A percentile compares a stretch with the other conserved stretches of the same genome.
Evolutionary conservation across 2,113 vertebrate species (phyloP).

Genomic region (Cricetomys ansorgei): DNA sequence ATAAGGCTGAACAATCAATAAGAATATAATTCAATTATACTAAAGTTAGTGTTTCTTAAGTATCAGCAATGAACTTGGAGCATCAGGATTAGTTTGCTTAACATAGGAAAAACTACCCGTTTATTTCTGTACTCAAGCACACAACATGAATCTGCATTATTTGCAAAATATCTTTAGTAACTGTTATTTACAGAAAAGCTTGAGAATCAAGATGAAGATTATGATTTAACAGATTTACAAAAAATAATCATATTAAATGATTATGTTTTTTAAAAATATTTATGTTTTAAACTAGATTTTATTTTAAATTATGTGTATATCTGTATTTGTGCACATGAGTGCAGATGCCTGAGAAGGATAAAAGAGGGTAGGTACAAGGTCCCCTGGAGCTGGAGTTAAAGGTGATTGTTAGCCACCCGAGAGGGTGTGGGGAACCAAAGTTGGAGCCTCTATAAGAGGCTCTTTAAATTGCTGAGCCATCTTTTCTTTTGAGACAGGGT

Average conservation of each 20-base stretch:
- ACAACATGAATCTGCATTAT: not conserved
- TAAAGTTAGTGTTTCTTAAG: slow-evolving; percentile 24
- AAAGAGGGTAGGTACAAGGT: too few relatives aligned
- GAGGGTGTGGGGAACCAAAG: not conserved
- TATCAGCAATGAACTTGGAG: not conserved
- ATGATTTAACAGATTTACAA: slow-evolving; percentile 37
- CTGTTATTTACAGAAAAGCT: slow-evolving; percentile 47
- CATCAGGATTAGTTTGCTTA: not conserved
- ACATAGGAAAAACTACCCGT: not conserved
- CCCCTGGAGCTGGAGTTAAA: not conserved
- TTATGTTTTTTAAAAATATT: not conserved
- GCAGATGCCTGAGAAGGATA: not conserved
- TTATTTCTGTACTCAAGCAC: slow-evolving; percentile 36
- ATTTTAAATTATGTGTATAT: not conserved
- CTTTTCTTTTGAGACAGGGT: not conserved
- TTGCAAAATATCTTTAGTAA: slow-evolving; percentile 6
- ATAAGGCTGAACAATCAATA: not conserved
- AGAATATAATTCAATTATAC: slow-evolving; percentile 25
- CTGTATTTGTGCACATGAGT: not conserved
- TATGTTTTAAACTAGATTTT: not conserved
- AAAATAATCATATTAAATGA: slow-evolving; percentile 44
- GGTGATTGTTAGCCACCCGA: not conserved
- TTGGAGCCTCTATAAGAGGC: not conserved
- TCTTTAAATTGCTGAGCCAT: not conserved
- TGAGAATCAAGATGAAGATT: slow-evolving; percentile 52